A percentile compares a stretch with the other conserved stretches of the same genome.
phyloP scores from a whole-genome alignment of 2,113 vertebrate genomes.

The Rousettus leschenaultii region DNA sequence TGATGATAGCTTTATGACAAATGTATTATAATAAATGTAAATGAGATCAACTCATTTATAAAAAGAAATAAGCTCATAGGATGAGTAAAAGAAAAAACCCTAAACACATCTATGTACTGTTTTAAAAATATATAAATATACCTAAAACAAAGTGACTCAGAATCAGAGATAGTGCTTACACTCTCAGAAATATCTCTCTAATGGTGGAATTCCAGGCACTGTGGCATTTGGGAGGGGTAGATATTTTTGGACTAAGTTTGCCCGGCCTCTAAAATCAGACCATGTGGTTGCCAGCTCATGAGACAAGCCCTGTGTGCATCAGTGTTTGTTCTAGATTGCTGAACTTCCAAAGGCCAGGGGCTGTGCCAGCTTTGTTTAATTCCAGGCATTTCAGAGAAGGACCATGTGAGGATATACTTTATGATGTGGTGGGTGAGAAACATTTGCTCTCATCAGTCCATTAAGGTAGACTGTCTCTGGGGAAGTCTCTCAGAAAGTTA shows the following conservation, averaged over 20 bases:
- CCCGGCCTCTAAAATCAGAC: conserved; percentile 62
- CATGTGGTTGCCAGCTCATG: conserved; percentile 66
- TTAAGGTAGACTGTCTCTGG: background rate
- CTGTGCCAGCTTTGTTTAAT: conserved; percentile 42
- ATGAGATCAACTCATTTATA: conserved; percentile 9
- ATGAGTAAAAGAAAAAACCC: background rate
- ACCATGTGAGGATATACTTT: background rate
- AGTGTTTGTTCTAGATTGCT: conserved; percentile 51
- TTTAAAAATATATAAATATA: background rate
- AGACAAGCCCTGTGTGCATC: conserved; percentile 43
- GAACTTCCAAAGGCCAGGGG: conserved; percentile 53
- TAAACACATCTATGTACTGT: background rate
- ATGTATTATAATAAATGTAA: background rate
- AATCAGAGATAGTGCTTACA: conserved; percentile 51
- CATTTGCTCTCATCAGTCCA: background rate
- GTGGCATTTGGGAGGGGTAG: conserved; percentile 70
- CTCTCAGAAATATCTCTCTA: conserved; percentile 52
- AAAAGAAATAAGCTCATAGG: background rate
- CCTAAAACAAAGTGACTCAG: conserved; percentile 45
- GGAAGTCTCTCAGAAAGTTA: background rate
- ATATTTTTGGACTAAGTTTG: conserved; percentile 70
- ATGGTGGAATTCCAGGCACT: conserved; percentile 66
- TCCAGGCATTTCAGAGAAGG: conserved; percentile 43
- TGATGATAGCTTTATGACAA: background rate
- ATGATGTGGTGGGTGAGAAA: background rate